These are phyloP conservation scores for Probaryconus sp. DNA, from an alignment of 1,140 invertebrate genomes.

Conservation along the genomic window DNA sequence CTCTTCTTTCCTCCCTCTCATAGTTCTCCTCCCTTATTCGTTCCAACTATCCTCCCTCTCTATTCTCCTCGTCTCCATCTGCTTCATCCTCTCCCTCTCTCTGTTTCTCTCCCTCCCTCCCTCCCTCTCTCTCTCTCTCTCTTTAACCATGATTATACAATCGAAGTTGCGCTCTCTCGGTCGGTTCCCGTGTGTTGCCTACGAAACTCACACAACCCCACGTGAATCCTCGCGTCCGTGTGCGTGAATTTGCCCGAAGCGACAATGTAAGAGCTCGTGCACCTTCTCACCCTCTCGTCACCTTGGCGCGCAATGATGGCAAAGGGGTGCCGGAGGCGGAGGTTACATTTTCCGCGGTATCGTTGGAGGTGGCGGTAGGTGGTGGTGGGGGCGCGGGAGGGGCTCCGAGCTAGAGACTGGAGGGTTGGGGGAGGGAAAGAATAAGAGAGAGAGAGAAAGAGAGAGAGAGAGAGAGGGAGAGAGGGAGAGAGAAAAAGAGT, in stretches of 20 bases:
- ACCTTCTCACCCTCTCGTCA: slow-evolving; percentile 60
- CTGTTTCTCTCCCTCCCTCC: slow-evolving; percentile 8
- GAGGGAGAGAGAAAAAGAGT: slow-evolving; percentile 25
- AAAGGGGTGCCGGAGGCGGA: slow-evolving; percentile 55
- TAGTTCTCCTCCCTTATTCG: slow-evolving; percentile 27
- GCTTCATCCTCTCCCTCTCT: slow-evolving; percentile 35
- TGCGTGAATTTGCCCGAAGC: slow-evolving; percentile 61
- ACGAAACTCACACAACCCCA: slow-evolving; percentile 3
- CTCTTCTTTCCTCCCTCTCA: slow-evolving; percentile 21
- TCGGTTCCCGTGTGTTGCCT: slow-evolving; percentile 35
- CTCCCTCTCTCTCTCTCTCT: slow-evolving; percentile 39
- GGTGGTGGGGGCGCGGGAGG: slow-evolving; percentile 20
- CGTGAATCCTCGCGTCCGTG: slow-evolving; percentile 31
- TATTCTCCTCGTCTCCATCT: slow-evolving; percentile 21
- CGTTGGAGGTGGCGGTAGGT: slow-evolving; percentile 46
- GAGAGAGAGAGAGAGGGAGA: slow-evolving; percentile 16
- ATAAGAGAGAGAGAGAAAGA: slow-evolving; percentile 15
- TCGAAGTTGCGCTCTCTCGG: slow-evolving; percentile 50
- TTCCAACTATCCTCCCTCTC: slow-evolving; percentile 38
- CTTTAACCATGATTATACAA: slow-evolving; percentile 66
- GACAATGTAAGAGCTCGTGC: slow-evolving; percentile 66
- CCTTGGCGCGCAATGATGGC: slow-evolving; percentile 30
- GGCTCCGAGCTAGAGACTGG: slow-evolving; percentile 1
- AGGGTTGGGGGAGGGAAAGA: slow-evolving; percentile 28
- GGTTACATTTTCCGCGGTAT: slow-evolving; percentile 60